Evolutionary conservation across 1,140 invertebrate species (phyloP), one percentile per base, ranked within the genome.

Genomic region (Ephestia elutella): DNA sequence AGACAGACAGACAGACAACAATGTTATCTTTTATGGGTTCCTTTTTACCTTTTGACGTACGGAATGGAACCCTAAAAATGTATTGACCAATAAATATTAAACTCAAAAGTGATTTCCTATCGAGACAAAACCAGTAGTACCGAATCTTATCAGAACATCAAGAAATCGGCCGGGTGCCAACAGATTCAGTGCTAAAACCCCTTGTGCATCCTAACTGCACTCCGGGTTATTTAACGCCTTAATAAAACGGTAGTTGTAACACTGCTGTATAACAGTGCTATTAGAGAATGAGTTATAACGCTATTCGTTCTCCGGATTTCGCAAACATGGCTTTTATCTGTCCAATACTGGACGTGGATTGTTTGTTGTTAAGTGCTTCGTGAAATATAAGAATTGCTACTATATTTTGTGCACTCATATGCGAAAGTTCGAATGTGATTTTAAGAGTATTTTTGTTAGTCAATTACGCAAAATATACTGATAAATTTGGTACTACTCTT

Each of bases 101-200:
- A n/a, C n/a, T n/a, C n/a, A n/a, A n/a, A n/a, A 32, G 30, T 32
- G 38, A 44, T 15, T 44, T 44, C 13, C n/a, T 10, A n/a, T 44
- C 38, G 38, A 44, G 38, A 44, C 2, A 17, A 13, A n/a, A 44
- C 38, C 38, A 15, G 2, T 44, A 44, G 38, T 44, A 44, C 13
- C 2, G 0, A 17, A 15, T 44, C 38, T 44, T 44, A 44, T 44
- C 38, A 15, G 38, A 44, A 15, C 15, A 44, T 44, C 38, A 44
- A 44, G 38, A 44, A 44, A 44, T 44, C 38, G 38, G 38, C 38
- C 38, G 38, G n/a, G 13, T 44, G 38, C 38, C 38, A 44, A 44
- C 38, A 44, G 38, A 35, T 35, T 35, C 32, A 44, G 38, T 15
- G 38, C 38, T n/a, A n/a, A 44, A 15, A 44, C 13, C 38, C n/a